A percentile compares a stretch with the other conserved stretches of the same genome.
These are phyloP conservation scores for Drosophila parabipectinata DNA, from an alignment of 1,140 invertebrate genomes.

Conservation along the genomic window DNA sequence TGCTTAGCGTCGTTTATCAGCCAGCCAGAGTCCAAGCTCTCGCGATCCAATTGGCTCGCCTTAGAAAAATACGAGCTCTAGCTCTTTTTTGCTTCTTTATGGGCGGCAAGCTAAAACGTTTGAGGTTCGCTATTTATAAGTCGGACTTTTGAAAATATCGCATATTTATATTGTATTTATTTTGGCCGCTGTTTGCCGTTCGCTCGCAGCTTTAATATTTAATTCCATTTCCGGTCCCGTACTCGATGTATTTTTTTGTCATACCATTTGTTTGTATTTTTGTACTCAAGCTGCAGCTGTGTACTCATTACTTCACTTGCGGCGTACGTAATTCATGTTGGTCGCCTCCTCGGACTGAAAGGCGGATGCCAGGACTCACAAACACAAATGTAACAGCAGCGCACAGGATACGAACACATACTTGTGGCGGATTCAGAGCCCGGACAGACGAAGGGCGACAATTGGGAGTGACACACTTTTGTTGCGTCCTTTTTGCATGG, in stretches of 20 bases:
- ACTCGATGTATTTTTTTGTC: constrained; percentile 16
- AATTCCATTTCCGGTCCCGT: constrained; percentile 57
- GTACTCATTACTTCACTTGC: constrained; percentile 78
- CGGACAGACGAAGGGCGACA: constrained; percentile 15
- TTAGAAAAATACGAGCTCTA: constrained; percentile 29
- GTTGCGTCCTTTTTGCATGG: constrained; percentile 46
- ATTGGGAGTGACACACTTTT: constrained; percentile 67
- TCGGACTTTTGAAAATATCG: constrained; percentile 76
- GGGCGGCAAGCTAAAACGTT: constrained; percentile 31
- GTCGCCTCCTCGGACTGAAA: no score
- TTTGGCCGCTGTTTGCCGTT: constrained; percentile 40
- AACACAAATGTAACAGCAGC: no score
- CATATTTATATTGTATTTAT: constrained; percentile 68
- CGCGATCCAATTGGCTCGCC: constrained; percentile 53
- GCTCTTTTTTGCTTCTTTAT: constrained; percentile 36
- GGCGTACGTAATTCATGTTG: no score
- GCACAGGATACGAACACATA: no score
- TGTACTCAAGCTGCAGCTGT: constrained; percentile 57
- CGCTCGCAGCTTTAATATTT: constrained; percentile 73
- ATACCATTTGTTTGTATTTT: constrained; percentile 1
- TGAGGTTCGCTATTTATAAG: constrained; percentile 61
- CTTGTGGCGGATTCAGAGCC: not conserved
- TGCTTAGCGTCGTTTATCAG: constrained; percentile 76
- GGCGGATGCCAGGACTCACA: no score
- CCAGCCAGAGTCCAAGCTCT: constrained; percentile 33